Percentiles rank a stretch among this genome's conserved stretches.
Evolutionary conservation across 2,888 invertebrate genomes (phyloP).

Genomic region (Heliconius ethilla): DNA sequence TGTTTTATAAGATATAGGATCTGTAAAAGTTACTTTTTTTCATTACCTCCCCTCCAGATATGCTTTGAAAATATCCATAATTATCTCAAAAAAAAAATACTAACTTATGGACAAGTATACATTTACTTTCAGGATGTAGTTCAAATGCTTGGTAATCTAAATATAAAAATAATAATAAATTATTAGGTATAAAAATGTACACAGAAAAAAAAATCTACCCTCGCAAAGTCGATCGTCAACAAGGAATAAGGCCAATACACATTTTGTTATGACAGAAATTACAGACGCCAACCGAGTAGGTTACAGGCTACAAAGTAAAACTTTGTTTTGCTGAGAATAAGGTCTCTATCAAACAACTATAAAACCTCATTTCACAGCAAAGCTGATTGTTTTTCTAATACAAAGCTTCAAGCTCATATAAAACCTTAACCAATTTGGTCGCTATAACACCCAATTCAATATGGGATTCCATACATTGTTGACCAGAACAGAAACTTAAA

Average conservation of each 20-base stretch:
- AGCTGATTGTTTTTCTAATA: slow-evolving; percentile 1
- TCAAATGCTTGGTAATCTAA: background rate
- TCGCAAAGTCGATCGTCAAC: background rate
- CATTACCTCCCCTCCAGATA: too few species aligned
- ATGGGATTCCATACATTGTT: background rate
- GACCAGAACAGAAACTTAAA: slow-evolving; percentile 1
- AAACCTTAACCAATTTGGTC: background rate
- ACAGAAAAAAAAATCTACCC: background rate
- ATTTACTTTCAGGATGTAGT: background rate
- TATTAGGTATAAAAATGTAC: background rate
- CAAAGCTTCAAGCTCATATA: background rate
- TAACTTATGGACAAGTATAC: background rate
- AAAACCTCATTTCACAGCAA: background rate
- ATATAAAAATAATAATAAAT: background rate
- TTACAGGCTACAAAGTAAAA: slow-evolving; percentile 4
- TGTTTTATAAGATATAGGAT: too few species aligned
- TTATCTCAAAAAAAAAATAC: too few species aligned
- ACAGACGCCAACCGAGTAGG: background rate
- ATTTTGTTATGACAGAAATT: background rate
- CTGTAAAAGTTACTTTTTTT: too few species aligned
- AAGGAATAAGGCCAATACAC: background rate
- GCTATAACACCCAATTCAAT: background rate
- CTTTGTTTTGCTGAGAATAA: background rate
- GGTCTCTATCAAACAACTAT: background rate
- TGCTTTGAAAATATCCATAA: too few species aligned